phyloP scores from a whole-genome alignment of 2,888 invertebrate species.

The Brachypterus glaber region DNA sequence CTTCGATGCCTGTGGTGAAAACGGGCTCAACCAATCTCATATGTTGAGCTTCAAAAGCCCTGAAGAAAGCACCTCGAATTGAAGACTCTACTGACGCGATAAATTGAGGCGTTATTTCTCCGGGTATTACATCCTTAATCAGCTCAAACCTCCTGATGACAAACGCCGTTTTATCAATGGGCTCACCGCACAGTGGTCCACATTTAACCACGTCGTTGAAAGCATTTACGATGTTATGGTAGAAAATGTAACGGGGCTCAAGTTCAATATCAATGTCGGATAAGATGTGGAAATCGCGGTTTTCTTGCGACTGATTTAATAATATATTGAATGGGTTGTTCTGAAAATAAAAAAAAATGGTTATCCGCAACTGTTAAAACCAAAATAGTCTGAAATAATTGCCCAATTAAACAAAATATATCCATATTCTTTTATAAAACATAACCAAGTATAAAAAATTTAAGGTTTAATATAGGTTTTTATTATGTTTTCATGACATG shows the following conservation, averaged over 20 bases:
- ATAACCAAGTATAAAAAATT: no score
- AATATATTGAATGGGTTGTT: no score
- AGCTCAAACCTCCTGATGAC: conserved; percentile 72
- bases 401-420: no score
- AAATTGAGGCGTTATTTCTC: conserved; percentile 36
- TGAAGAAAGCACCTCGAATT: conserved; percentile 59
- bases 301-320: no score
- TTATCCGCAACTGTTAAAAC: no score
- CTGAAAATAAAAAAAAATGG: no score
- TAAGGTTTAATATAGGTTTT: no score
- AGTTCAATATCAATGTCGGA: no score
- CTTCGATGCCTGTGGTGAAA: conserved; percentile 47
- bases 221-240: conserved; percentile 74
- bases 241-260: no score
- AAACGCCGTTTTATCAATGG: conserved; percentile 91
- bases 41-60: conserved; percentile 80
- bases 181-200: conserved; percentile 95
- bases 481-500: conserved; percentile 49
- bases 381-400: no score
- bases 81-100: conserved; percentile 25
- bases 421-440: no score
- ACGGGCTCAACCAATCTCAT: conserved; percentile 92
- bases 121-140: conserved; percentile 36
- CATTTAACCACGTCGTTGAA: conserved; percentile 75
- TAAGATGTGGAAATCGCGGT: no score